A percentile compares a stretch with the other conserved stretches of the same genome.
phyloP scores from a whole-genome alignment of 2,888 invertebrate genomes.

The Eristalinus sepulchralis region DNA sequence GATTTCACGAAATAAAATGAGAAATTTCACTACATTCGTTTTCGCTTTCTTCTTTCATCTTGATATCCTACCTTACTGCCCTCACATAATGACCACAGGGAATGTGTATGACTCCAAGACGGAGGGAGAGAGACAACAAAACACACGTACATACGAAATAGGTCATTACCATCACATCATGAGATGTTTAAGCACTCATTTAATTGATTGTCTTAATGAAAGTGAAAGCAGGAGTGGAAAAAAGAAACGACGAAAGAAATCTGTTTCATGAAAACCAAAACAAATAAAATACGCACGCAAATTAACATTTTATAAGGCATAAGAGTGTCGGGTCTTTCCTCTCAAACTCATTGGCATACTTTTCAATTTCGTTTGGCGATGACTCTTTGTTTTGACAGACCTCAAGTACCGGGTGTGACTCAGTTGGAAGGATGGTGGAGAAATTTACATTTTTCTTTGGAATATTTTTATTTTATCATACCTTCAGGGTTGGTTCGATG shows the following conservation, averaged over 20 bases:
- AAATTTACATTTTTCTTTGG: not conserved
- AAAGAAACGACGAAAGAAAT: constrained; percentile 32
- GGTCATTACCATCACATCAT: constrained; percentile 57
- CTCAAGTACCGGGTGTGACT: not conserved
- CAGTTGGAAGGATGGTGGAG: not conserved
- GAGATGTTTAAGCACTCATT: constrained; percentile 37
- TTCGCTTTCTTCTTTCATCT: constrained; percentile 9
- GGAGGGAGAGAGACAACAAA: constrained; percentile 21
- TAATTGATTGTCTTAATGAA: constrained; percentile 38
- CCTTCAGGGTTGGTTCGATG: not conserved
- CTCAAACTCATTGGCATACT: constrained; percentile 21
- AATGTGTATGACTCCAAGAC: constrained; percentile 8
- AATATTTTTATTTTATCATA: not conserved
- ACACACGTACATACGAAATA: constrained; percentile 2
- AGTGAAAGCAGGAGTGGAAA: constrained; percentile 46
- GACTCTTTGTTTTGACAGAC: not conserved
- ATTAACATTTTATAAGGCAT: constrained; percentile 22
- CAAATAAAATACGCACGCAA: constrained; percentile 7
- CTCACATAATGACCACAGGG: constrained; percentile 34
- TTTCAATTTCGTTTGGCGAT: constrained; percentile 3
- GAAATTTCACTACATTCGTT: constrained; percentile 35
- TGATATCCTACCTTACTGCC: not conserved
- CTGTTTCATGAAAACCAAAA: constrained; percentile 9
- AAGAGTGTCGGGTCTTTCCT: not conserved
- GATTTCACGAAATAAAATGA: not conserved